phyloP scores from a whole-genome alignment of 2,888 invertebrate species.

The Drosophila incognita region DNA sequence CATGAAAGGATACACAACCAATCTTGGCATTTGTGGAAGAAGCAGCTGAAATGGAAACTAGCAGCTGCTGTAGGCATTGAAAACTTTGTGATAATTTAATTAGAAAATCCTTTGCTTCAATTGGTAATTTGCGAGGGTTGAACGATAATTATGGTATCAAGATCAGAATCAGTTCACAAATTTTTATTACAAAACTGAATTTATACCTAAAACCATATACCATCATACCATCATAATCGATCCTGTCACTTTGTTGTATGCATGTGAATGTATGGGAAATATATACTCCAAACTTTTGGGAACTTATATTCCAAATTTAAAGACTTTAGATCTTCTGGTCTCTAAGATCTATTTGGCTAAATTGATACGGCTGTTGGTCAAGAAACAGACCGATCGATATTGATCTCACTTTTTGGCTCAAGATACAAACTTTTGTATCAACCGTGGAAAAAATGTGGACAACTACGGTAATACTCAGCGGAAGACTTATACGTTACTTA shows the following conservation, averaged over 20 bases:
- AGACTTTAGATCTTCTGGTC: background rate
- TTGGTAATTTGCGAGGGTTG: constrained; percentile 20
- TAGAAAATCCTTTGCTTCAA: constrained; percentile 43
- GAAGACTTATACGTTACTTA: no score
- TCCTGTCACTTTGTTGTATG: no score
- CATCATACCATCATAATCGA: no score
- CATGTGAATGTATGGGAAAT: no score
- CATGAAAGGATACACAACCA: constrained; percentile 22
- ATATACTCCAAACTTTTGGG: background rate
- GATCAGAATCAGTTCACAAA: background rate
- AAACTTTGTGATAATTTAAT: constrained; percentile 71
- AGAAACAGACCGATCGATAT: no score
- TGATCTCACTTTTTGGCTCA: no score
- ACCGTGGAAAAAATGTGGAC: no score
- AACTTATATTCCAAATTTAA: background rate
- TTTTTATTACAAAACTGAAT: background rate
- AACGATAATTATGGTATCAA: constrained; percentile 1
- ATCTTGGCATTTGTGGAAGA: constrained; percentile 16
- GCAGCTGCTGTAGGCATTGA: constrained; percentile 47
- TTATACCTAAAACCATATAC: no score
- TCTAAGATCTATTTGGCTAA: background rate
- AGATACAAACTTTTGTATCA: no score
- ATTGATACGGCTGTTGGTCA: background rate
- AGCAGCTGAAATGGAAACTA: constrained; percentile 37
- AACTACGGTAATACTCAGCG: no score